Percentiles rank a stretch among this genome's conserved stretches.
phyloP scores from a whole-genome alignment of 1,140 invertebrate genomes.

The Scaptomyza montana region DNA sequence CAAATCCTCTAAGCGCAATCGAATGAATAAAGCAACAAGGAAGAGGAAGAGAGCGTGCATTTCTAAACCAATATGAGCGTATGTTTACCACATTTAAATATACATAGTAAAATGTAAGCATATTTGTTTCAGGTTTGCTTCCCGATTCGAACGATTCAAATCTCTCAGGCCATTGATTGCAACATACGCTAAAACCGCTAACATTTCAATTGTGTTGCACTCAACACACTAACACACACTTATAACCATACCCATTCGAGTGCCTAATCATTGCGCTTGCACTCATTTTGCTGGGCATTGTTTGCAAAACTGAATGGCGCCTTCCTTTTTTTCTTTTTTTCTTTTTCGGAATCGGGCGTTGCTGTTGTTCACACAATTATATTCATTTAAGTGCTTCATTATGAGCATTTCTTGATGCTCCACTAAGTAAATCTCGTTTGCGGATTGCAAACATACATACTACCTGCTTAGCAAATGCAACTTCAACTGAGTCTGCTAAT shows the following conservation, averaged over 20 bases:
- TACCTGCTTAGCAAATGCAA: conserved; percentile 12
- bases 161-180: conserved; percentile 13
- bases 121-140: conserved; percentile 2
- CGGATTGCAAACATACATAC: conserved; percentile 20
- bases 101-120: neutral
- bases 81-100: neutral
- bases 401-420: conserved; percentile 66
- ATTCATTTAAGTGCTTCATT: conserved; percentile 83
- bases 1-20: too few relatives aligned
- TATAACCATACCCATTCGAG: conserved; percentile 13
- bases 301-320: conserved; percentile 48
- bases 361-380: conserved; percentile 77
- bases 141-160: conserved; percentile 6
- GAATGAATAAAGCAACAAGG: neutral
- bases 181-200: conserved; percentile 4
- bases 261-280: conserved; percentile 55
- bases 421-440: conserved; percentile 77
- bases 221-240: neutral
- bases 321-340: conserved; percentile 8
- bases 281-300: conserved; percentile 60
- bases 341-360: neutral
- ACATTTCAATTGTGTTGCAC: conserved; percentile 7
- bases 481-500: conserved; percentile 53
- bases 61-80: neutral
- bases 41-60: neutral